phyloP scores from a whole-genome alignment of 1,140 invertebrate genomes.

The Reticulitermes speratus region DNA sequence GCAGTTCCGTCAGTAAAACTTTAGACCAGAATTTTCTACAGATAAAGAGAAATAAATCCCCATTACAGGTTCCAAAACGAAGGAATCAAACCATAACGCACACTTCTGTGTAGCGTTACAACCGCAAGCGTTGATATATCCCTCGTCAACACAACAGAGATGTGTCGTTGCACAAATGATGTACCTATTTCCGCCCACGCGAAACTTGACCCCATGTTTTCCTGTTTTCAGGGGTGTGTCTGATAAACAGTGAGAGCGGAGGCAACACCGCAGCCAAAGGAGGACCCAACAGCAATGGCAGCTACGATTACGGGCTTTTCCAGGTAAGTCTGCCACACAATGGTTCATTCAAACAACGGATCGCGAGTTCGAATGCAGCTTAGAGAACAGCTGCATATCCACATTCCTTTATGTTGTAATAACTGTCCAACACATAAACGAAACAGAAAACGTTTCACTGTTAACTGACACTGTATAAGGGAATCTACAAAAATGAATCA shows the following conservation, averaged over 20 bases:
- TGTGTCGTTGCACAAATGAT: too few species aligned
- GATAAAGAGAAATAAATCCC: too few species aligned
- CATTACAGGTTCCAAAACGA: too few species aligned
- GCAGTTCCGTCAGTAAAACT: too few species aligned
- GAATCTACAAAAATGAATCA: not conserved
- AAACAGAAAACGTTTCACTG: not conserved
- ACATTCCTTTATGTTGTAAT: not conserved
- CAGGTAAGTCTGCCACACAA: slow-evolving; percentile 52
- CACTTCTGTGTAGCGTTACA: too few species aligned
- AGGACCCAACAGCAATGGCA: slow-evolving; percentile 61
- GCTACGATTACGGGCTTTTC: slow-evolving; percentile 67
- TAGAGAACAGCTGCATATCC: not conserved
- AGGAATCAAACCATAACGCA: too few species aligned
- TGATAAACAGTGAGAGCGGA: slow-evolving; percentile 67
- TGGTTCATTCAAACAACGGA: not conserved
- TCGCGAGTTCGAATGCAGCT: not conserved
- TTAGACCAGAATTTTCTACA: too few species aligned
- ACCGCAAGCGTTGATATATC: too few species aligned
- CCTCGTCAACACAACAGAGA: too few species aligned
- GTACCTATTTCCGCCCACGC: too few species aligned
- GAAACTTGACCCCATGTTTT: too few species aligned
- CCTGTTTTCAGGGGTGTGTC: slow-evolving; percentile 60
- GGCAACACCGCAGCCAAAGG: slow-evolving; percentile 62
- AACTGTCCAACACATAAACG: not conserved
- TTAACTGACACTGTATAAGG: not conserved